Evolutionary conservation across 1,140 invertebrate species (phyloP).

Genomic region (Drosophila paulistorum): DNA sequence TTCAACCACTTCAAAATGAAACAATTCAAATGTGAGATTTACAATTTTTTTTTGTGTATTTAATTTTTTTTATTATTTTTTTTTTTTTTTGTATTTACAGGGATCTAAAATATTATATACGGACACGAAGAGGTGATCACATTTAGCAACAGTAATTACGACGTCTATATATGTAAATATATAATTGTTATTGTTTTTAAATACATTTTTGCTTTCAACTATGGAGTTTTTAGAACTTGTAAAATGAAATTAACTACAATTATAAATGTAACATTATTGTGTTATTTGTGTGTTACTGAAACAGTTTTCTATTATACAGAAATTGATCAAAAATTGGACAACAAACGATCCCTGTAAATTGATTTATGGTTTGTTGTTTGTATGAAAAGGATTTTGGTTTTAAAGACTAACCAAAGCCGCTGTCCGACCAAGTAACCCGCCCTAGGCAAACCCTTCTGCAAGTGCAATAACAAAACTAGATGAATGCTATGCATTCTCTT

Average conservation of each 20-base stretch:
- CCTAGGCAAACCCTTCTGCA: slow-evolving; percentile 33
- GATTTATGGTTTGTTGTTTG: neutral
- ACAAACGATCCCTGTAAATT: neutral
- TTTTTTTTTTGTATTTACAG: neutral
- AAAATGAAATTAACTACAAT: neutral
- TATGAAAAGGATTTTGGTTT: neutral
- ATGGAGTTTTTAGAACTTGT: neutral
- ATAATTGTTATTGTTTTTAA: neutral
- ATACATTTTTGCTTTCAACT: neutral
- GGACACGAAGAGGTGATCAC: neutral
- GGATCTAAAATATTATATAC: neutral
- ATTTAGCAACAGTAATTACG: neutral
- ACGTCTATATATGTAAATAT: neutral
- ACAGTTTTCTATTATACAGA: neutral
- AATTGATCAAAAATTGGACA: neutral
- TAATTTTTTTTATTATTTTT: neutral
- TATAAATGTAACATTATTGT: neutral
- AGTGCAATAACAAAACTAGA: neutral
- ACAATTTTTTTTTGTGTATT: neutral
- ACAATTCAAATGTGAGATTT: neutral
- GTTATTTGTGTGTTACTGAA: too few species aligned
- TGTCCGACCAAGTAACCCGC: slow-evolving; percentile 64
- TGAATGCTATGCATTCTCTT: slow-evolving; percentile 69
- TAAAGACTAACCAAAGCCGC: slow-evolving; percentile 56
- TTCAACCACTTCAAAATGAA: too few species aligned